Evolutionary conservation across 2,888 invertebrate genomes (phyloP).

Genomic region (Dysmachus trigonus): DNA sequence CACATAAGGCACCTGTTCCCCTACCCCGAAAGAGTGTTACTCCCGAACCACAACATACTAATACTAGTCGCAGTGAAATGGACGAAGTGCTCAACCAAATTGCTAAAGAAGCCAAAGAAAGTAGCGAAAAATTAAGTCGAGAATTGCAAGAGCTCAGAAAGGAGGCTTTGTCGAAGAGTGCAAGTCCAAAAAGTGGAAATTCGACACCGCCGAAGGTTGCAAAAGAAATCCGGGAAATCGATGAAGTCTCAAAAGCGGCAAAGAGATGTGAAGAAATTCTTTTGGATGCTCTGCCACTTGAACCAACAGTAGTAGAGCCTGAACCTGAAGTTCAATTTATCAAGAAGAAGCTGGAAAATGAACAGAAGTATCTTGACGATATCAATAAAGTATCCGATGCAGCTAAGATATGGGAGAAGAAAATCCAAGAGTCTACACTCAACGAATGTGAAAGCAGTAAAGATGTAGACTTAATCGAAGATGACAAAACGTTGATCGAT

Average conservation of each 20-base stretch:
- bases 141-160: conserved; percentile 70
- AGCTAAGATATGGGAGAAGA: conserved; percentile 61
- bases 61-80: conserved; percentile 66
- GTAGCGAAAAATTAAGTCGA: conserved; percentile 74
- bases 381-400: conserved; percentile 60
- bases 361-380: conserved; percentile 60
- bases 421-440: conserved; percentile 60
- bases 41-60: conserved; percentile 65
- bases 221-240: conserved; percentile 61
- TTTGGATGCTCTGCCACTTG: conserved; percentile 61
- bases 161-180: conserved; percentile 55
- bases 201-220: conserved; percentile 57
- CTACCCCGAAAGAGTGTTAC: conserved; percentile 65
- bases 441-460: conserved; percentile 52
- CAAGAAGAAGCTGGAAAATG: conserved; percentile 57
- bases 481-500: not conserved
- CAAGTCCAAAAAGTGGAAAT: conserved; percentile 41
- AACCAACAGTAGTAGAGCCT: conserved; percentile 9
- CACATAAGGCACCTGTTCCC: conserved; percentile 68
- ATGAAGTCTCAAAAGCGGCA: conserved; percentile 65
- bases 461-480: not conserved
- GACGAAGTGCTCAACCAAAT: conserved; percentile 78
- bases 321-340: conserved; percentile 45
- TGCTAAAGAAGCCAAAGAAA: conserved; percentile 79
- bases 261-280: conserved; percentile 66